Evolutionary conservation across 2,888 invertebrate species (phyloP), one percentile per base, ranked within the genome.

Genomic region (Caenorhabditis sinica): DNA sequence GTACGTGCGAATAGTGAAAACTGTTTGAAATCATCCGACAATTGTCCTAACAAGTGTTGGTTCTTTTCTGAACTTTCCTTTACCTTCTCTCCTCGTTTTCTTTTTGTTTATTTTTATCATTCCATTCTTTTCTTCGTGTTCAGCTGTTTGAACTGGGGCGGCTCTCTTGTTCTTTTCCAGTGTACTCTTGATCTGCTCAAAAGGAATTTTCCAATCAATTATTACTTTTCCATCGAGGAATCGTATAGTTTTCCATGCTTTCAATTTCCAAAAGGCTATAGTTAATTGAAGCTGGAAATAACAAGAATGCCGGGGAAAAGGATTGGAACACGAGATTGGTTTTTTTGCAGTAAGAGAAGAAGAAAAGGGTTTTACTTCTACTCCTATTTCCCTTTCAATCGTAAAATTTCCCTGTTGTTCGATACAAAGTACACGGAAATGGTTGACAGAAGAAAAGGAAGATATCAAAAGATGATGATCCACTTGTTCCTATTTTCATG

Each of bases 121-220:
- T 63, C 36, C 45, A 71, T 71, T 80, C 69, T 36, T 40, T 40
- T 53, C 36, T 40, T 63, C 63, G 69, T 69, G 53, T 71, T 72
- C 80, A 80, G 80, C 80, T 80, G 80, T 80, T 80, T 80, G 72
- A 80, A 58, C 66, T 66, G 40, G 25, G 23, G 28, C 69, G 56
- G 28, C 40, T 61, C 49, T 28, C 43, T 49, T 23, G 9, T 17
- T 51, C 43, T 43, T 43, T 28, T 28, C 49, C 15, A 28, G 28
- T 66, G 80, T 30, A 66, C 72, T 80, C 72, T 66, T 80, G 65
- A 73, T 49, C 72, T 80, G 43, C 28, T 43, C 30, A 56, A 68
- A 9, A 51, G 23, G 25, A 17, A 13, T 53, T 11, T 28, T 56
- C 0, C n/a, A 49, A 49, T 4, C 20, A n/a, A 49, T 49, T 17